phyloP scores from a whole-genome alignment of 64 coral and sea anemone genomes.

The Montipora efflorescens region DNA sequence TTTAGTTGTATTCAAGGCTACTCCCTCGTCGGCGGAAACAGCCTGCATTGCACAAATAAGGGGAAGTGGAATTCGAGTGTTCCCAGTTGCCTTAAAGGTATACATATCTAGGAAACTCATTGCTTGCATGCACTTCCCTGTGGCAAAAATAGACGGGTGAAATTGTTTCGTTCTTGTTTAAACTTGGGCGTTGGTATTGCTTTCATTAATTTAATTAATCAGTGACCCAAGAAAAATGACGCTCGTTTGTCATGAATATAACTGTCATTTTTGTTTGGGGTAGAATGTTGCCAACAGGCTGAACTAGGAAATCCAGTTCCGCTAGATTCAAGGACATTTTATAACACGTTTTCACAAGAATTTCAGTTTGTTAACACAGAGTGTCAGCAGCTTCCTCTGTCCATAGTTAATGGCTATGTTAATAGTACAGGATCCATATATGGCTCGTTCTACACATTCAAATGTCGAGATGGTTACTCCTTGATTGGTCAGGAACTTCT shows the following conservation, averaged over 20 bases:
- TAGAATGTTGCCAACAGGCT: too few species aligned
- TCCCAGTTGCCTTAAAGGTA: background rate
- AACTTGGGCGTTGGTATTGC: too few species aligned
- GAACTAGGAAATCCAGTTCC: too few species aligned
- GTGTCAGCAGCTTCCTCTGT: background rate
- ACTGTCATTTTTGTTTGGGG: too few species aligned
- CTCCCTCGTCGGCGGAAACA: background rate
- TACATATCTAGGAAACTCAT: too few species aligned
- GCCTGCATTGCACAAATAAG: background rate
- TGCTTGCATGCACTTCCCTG: too few species aligned
- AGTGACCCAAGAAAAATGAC: too few species aligned
- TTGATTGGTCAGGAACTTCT: background rate
- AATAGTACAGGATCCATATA: background rate
- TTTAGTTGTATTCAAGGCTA: background rate
- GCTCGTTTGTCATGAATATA: too few species aligned
- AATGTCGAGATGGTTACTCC: slow-evolving; percentile 1
- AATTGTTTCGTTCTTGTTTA: too few species aligned
- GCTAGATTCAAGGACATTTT: background rate
- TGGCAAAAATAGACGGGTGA: too few species aligned
- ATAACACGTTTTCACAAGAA: background rate
- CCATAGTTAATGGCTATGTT: background rate
- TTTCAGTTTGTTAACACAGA: background rate
- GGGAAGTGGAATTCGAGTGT: background rate
- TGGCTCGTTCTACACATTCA: slow-evolving; percentile 25
- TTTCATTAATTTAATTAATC: too few species aligned